Evolutionary conservation across 1,140 invertebrate genomes (phyloP).

Genomic region (Microplitis mediator): DNA sequence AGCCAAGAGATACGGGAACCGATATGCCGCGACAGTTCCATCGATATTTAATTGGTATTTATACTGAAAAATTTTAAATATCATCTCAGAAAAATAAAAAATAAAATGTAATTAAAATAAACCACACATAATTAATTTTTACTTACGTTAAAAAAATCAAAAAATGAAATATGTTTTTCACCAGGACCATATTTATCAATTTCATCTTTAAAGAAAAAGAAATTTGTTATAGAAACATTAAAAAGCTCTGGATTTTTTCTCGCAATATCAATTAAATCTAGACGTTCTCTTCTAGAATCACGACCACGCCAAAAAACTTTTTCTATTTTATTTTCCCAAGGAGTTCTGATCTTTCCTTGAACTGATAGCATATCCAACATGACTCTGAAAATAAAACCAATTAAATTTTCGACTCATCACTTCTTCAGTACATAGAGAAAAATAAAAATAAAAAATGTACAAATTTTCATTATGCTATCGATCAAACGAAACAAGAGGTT

Average conservation of each 20-base stretch:
- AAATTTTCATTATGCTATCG: too few relatives aligned
- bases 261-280: constrained; percentile 83
- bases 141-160: constrained; percentile 92
- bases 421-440: too few relatives aligned
- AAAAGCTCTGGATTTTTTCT: constrained; percentile 79
- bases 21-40: constrained; percentile 94
- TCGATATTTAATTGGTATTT: constrained; percentile 96
- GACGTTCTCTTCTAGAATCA: constrained; percentile 82
- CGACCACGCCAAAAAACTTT: constrained; percentile 91
- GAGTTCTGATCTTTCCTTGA: constrained; percentile 75
- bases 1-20: constrained; percentile 88
- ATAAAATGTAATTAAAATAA: not conserved
- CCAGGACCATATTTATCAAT: constrained; percentile 86
- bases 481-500: too few relatives aligned
- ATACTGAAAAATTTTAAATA: constrained; percentile 72
- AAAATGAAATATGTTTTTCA: constrained; percentile 85
- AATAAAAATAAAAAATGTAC: too few relatives aligned
- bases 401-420: not conserved
- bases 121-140: not conserved
- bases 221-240: constrained; percentile 93
- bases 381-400: constrained; percentile 67
- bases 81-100: not conserved
- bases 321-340: constrained; percentile 78
- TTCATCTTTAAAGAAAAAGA: constrained; percentile 93
- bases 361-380: constrained; percentile 89